These are phyloP conservation scores for Gymnobelideus leadbeateri DNA, from an alignment of 2,113 vertebrate species.

Conservation along the genomic window DNA sequence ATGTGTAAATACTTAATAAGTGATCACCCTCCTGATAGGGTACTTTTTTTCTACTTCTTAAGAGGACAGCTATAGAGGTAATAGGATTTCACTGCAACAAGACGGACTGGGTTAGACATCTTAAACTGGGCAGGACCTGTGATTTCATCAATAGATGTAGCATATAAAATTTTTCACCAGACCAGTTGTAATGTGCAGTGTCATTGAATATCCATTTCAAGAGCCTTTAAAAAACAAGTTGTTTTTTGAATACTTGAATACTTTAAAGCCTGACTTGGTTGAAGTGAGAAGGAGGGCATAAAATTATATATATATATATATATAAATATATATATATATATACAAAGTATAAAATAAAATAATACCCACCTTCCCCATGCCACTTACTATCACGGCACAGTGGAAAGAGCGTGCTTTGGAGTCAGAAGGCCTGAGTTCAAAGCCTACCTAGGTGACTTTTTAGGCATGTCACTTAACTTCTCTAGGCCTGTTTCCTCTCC, in stretches of 20 bases:
- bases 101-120: background rate
- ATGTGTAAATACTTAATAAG: background rate
- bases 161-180: background rate
- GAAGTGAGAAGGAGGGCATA: too few species aligned
- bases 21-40: background rate
- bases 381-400: background rate
- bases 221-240: background rate
- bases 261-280: background rate
- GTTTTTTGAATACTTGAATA: too few species aligned
- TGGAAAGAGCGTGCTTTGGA: background rate
- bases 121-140: background rate
- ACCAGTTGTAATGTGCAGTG: background rate
- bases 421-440: background rate
- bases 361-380: background rate
- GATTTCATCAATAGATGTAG: background rate
- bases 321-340: too few species aligned
- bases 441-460: background rate
- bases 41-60: slow-evolving; percentile 12
- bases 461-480: background rate
- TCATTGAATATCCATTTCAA: background rate
- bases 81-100: background rate
- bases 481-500: background rate
- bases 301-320: too few species aligned
- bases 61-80: background rate
- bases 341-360: background rate